These are phyloP conservation scores for Apteryx mantelli DNA, from an alignment of 2,113 vertebrate genomes.

Conservation along the genomic window DNA sequence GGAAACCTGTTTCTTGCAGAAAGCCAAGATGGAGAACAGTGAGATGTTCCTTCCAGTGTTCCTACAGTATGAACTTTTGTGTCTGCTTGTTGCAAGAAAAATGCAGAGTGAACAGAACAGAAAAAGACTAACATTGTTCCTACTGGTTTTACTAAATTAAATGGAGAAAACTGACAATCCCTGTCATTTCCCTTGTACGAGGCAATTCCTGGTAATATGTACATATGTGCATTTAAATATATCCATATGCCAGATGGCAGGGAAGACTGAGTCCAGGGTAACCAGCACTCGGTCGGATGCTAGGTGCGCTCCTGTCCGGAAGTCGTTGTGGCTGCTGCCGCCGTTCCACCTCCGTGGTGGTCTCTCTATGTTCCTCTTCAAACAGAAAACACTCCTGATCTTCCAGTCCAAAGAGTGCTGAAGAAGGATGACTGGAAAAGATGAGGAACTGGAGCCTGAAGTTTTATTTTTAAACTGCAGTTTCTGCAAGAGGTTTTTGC, in stretches of 20 bases:
- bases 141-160: neutral
- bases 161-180: neutral
- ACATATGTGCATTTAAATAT: fast-evolving
- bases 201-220: fast-evolving
- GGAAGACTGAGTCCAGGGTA: fast-evolving
- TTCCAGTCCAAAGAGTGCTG: fast-evolving
- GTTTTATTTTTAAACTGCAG: neutral
- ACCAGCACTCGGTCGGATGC: neutral
- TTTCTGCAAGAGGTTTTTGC: neutral
- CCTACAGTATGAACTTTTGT: neutral
- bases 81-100: neutral
- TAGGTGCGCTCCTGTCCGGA: neutral
- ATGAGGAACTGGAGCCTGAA: neutral
- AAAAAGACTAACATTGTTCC: neutral
- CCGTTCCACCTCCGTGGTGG: fast-evolving
- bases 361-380: neutral
- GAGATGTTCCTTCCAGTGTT: neutral
- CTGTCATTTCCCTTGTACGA: neutral
- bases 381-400: fast-evolving
- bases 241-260: neutral
- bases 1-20: neutral
- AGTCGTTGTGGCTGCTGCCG: neutral
- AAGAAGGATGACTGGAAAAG: neutral
- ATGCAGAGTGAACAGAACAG: neutral
- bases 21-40: neutral